A percentile compares a stretch with the other conserved stretches of the same genome.
These are phyloP conservation scores for Chaetura pelagica DNA, from an alignment of 2,113 vertebrate genomes.

Conservation along the genomic window DNA sequence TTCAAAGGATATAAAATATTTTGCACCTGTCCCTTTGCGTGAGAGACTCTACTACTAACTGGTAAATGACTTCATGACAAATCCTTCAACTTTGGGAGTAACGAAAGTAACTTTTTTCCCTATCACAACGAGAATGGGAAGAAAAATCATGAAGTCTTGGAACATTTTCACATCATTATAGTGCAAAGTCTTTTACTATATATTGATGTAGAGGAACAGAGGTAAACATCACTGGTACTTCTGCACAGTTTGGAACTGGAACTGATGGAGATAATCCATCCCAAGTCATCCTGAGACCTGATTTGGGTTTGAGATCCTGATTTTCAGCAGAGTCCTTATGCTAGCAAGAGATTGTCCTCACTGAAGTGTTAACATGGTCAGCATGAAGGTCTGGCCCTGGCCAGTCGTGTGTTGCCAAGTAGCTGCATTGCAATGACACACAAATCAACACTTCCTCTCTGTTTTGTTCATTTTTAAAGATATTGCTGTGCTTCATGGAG, in stretches of 20 bases:
- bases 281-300: neutral
- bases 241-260: neutral
- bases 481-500: neutral
- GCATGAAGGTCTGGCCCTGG: neutral
- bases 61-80: neutral
- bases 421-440: neutral
- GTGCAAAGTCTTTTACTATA: neutral
- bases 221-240: neutral
- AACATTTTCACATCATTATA: neutral
- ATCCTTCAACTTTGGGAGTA: neutral
- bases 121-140: neutral
- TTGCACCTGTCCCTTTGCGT: neutral
- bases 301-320: neutral
- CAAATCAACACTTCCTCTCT: neutral
- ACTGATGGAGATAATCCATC: neutral
- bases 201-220: neutral
- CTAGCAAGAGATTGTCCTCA: neutral
- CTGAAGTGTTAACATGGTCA: neutral
- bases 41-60: neutral
- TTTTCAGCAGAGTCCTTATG: neutral
- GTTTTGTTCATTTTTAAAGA: neutral
- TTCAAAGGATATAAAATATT: neutral
- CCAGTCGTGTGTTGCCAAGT: accelerated
- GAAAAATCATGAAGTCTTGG: neutral
- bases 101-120: neutral